phyloP scores from a whole-genome alignment of 2,113 vertebrate genomes.

The Channa maculata region DNA sequence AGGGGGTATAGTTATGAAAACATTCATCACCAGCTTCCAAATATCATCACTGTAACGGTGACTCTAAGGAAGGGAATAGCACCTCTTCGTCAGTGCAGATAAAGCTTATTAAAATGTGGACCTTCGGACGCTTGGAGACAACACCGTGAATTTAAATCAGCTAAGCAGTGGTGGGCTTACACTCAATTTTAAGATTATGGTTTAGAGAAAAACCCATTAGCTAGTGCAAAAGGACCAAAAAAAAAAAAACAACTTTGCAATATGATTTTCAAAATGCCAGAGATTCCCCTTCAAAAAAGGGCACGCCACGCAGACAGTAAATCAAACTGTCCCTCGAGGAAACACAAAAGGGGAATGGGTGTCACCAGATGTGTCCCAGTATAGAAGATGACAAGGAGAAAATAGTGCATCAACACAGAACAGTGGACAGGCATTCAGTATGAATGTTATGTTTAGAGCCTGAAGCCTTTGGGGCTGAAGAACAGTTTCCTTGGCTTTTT shows the following conservation, averaged over 20 bases:
- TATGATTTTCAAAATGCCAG: slow-evolving; percentile 69
- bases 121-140: slow-evolving; percentile 23
- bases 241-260: slow-evolving; percentile 30
- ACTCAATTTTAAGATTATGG: neutral
- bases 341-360: slow-evolving; percentile 63
- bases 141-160: slow-evolving; percentile 3
- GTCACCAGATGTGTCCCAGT: slow-evolving; percentile 71
- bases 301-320: slow-evolving; percentile 67
- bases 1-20: slow-evolving; percentile 66
- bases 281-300: slow-evolving; percentile 69
- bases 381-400: slow-evolving; percentile 81
- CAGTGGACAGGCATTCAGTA: slow-evolving; percentile 53
- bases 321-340: slow-evolving; percentile 76
- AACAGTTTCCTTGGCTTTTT: slow-evolving; percentile 25
- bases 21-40: slow-evolving; percentile 67
- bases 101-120: slow-evolving; percentile 40
- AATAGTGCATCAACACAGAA: slow-evolving; percentile 71
- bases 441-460: slow-evolving; percentile 43
- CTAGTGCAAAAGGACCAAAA: neutral
- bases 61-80: slow-evolving; percentile 33
- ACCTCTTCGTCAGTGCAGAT: slow-evolving; percentile 37
- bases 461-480: slow-evolving; percentile 38
- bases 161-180: neutral
- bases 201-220: neutral
- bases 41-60: slow-evolving; percentile 59